phyloP scores from a whole-genome alignment of 2,113 vertebrate genomes.

The Trichomycterus rosablanca region DNA sequence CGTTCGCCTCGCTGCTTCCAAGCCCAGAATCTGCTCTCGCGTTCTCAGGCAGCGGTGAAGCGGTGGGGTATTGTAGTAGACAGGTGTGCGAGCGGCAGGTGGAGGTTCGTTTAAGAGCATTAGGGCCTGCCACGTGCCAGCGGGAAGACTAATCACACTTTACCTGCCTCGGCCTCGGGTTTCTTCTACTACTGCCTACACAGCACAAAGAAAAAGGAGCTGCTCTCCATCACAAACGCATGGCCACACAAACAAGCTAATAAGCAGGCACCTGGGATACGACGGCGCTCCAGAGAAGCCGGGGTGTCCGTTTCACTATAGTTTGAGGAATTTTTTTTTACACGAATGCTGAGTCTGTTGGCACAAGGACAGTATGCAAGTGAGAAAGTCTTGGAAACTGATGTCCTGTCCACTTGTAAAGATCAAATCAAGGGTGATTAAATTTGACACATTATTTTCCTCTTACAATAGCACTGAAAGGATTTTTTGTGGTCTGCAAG shows the following conservation, averaged over 20 bases:
- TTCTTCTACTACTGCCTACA: slow-evolving; percentile 49
- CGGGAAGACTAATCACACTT: slow-evolving; percentile 68
- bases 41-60: slow-evolving; percentile 8
- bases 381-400: no score
- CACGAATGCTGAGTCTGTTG: no score
- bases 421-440: no score
- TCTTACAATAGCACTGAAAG: no score
- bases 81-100: slow-evolving; percentile 75
- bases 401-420: no score
- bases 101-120: slow-evolving; percentile 68
- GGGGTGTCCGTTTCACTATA: neutral
- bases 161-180: slow-evolving; percentile 53
- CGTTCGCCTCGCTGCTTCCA: slow-evolving; percentile 40
- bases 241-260: slow-evolving; percentile 17
- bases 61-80: slow-evolving; percentile 30
- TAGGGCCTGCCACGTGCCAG: slow-evolving; percentile 69
- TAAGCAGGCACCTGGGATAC: slow-evolving; percentile 58
- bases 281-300: slow-evolving; percentile 15
- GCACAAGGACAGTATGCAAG: no score
- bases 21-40: neutral
- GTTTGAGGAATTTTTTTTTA: slow-evolving; percentile 14
- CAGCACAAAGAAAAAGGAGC: slow-evolving; percentile 57
- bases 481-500: no score
- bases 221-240: slow-evolving; percentile 61
- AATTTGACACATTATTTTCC: no score